Conservation (phyloP, 2,888 invertebrate genomes). For the Parnassius glacialis region DNA sequence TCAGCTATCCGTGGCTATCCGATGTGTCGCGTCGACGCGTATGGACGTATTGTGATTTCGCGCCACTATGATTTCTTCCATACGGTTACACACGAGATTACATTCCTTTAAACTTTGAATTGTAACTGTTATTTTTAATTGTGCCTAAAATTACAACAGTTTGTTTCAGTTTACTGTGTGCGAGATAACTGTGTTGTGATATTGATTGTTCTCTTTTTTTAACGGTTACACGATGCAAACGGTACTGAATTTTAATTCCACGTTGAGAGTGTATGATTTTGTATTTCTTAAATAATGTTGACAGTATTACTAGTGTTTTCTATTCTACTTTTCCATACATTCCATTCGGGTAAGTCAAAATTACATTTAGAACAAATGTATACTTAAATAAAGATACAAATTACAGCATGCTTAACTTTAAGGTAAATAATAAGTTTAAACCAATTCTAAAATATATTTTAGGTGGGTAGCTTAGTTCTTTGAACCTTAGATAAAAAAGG, state of each 20-base stretch:
- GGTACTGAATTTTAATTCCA: conserved; percentile 57
- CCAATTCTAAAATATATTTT: too few species aligned
- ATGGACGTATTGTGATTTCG: conserved; percentile 46
- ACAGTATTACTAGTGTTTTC: conserved; percentile 62
- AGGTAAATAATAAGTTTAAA: too few species aligned
- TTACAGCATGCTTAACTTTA: too few species aligned
- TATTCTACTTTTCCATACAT: conserved; percentile 53
- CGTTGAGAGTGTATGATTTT: conserved; percentile 56
- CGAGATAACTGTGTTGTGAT: conserved; percentile 47
- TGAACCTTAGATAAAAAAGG: too few species aligned
- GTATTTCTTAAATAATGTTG: conserved; percentile 67
- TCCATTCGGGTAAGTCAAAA: conserved; percentile 59
- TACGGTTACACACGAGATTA: conserved; percentile 42
- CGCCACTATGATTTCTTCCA: conserved; percentile 49
- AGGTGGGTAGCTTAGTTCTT: too few species aligned
- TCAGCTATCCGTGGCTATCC: conserved; percentile 38
- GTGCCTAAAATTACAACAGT: conserved; percentile 50
- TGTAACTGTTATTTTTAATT: conserved; percentile 50
- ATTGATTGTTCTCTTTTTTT: conserved; percentile 43
- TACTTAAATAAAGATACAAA: too few species aligned
- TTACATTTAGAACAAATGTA: neutral
- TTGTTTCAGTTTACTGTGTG: conserved; percentile 47
- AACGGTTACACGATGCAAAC: conserved; percentile 65
- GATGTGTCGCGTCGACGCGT: conserved; percentile 46
- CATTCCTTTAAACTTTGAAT: conserved; percentile 37